A percentile compares a stretch with the other conserved stretches of the same genome.
These are phyloP conservation scores for Vireo altiloquus DNA, from an alignment of 2,113 vertebrate species.

Conservation along the genomic window DNA sequence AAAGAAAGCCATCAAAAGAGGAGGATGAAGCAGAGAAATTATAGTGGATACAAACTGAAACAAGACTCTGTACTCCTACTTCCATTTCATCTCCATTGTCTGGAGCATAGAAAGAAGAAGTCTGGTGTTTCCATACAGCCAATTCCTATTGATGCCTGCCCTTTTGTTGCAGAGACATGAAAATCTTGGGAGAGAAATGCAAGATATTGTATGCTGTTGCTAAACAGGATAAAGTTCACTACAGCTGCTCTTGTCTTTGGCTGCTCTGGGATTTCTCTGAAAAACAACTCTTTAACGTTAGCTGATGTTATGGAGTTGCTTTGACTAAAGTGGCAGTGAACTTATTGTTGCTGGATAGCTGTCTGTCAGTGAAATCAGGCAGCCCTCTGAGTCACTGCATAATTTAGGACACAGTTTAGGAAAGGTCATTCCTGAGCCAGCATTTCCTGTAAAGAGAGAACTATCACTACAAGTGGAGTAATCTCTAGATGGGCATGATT, in stretches of 20 bases:
- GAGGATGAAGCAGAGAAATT: neutral
- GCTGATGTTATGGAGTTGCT: neutral
- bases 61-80: neutral
- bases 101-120: neutral
- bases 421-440: conserved; percentile 20
- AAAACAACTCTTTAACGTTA: neutral
- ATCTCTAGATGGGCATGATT: neutral
- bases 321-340: neutral
- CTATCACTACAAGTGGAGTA: neutral
- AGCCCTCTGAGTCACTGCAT: neutral
- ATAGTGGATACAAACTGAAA: neutral
- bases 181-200: neutral
- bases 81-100: neutral
- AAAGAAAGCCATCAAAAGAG: neutral
- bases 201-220: neutral
- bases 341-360: neutral
- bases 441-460: conserved; percentile 46
- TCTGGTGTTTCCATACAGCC: neutral
- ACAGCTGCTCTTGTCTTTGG: neutral
- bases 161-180: neutral
- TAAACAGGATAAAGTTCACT: neutral
- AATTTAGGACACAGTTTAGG: neutral
- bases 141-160: neutral
- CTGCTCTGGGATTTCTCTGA: neutral
- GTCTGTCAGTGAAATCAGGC: neutral